These are phyloP conservation scores for Lepidurus couesii DNA, from an alignment of 1,140 invertebrate genomes.

Conservation along the genomic window DNA sequence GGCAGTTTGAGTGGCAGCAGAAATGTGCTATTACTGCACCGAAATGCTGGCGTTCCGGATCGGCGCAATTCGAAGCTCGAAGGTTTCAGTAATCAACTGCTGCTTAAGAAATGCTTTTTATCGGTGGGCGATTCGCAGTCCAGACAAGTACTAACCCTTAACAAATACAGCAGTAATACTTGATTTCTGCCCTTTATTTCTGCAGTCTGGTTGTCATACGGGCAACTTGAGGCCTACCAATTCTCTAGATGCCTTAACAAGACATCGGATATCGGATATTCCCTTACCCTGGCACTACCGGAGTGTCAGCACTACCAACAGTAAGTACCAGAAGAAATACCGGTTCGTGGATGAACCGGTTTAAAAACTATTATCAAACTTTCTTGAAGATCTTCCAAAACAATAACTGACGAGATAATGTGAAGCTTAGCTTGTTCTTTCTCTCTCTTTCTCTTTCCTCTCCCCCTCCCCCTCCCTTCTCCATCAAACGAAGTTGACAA, in stretches of 20 bases:
- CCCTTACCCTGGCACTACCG: conserved; percentile 28
- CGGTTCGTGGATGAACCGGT: too few species aligned
- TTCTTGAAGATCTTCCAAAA: background rate
- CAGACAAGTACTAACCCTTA: conserved; percentile 3
- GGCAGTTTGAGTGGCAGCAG: conserved; percentile 32
- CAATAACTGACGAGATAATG: conserved; percentile 37
- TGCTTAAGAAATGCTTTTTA: background rate
- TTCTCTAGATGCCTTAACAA: conserved; percentile 40
- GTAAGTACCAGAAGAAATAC: background rate
- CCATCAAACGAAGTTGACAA: background rate
- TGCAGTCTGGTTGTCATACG: background rate
- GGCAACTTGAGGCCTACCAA: conserved; percentile 38
- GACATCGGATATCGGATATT: conserved; percentile 36
- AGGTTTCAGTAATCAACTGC: conserved; percentile 9
- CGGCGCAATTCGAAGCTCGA: conserved; percentile 20
- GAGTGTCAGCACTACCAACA: background rate
- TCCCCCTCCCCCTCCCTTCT: conserved; percentile 23
- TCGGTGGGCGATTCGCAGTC: conserved; percentile 1
- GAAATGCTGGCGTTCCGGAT: conserved; percentile 23
- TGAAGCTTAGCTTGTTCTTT: conserved; percentile 42
- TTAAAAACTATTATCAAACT: too few species aligned
- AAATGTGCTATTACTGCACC: conserved; percentile 23
- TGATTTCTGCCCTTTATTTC: background rate
- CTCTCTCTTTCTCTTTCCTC: conserved; percentile 22
- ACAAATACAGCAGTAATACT: background rate